Percentiles rank a stretch among this genome's conserved stretches.
These are phyloP conservation scores for Cartodere bifasciata DNA, from an alignment of 2,888 invertebrate genomes.

Conservation along the genomic window DNA sequence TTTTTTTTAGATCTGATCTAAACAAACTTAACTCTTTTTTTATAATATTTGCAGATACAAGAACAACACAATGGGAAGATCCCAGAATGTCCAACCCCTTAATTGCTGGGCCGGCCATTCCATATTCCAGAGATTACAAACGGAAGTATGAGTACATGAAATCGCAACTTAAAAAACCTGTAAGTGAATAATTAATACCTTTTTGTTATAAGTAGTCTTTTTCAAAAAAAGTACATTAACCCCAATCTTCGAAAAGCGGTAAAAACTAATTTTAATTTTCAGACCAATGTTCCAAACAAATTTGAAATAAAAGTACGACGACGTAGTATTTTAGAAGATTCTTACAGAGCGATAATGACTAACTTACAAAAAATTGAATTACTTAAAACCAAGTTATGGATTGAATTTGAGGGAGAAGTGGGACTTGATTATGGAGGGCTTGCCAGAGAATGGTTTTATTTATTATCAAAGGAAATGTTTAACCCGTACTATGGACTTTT, in stretches of 20 bases:
- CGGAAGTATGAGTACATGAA: constrained; percentile 98
- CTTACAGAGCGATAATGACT: constrained; percentile 91
- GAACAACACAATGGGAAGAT: constrained; percentile 99
- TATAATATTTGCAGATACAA: constrained; percentile 55
- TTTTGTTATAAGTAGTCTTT: too few relatives aligned
- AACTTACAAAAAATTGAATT: constrained; percentile 81
- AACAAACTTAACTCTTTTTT: too few relatives aligned
- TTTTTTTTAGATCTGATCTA: too few relatives aligned
- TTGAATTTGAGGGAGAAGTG: constrained; percentile 96
- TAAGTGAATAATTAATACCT: constrained; percentile 35
- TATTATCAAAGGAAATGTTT: constrained; percentile 98
- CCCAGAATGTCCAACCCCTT: constrained; percentile 91
- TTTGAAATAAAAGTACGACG: constrained; percentile 92
- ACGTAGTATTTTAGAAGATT: constrained; percentile 89
- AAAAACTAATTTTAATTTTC: constrained; percentile 28
- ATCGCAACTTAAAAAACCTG: constrained; percentile 89
- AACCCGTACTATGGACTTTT: constrained; percentile 99
- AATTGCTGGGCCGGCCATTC: constrained; percentile 95
- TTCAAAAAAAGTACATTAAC: not conserved
- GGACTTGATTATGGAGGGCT: constrained; percentile 94
- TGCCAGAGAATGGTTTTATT: constrained; percentile 97
- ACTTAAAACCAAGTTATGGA: constrained; percentile 95
- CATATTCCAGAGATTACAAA: constrained; percentile 97
- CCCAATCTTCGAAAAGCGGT: not conserved
- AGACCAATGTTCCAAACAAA: constrained; percentile 95